phyloP scores from a whole-genome alignment of 64 coral and sea anemone species.

The Actinia tenebrosa region DNA sequence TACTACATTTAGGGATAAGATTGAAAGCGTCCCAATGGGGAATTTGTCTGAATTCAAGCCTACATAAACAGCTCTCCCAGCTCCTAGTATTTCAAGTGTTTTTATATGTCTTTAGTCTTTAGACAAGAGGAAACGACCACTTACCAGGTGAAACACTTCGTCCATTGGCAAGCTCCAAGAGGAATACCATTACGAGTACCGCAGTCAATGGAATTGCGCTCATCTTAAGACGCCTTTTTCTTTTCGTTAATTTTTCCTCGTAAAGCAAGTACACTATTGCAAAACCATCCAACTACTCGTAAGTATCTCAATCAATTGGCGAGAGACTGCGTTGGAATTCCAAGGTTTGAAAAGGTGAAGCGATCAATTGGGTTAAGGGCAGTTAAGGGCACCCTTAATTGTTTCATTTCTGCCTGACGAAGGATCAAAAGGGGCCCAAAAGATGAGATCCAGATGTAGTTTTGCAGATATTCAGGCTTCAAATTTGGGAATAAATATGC shows the following conservation, averaged over 20 bases:
- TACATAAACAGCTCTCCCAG: background rate
- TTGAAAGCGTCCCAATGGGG: too few relatives aligned
- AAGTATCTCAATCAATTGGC: background rate
- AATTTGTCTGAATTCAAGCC: background rate
- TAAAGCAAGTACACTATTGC: background rate
- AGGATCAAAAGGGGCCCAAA: background rate
- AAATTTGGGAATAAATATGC: background rate
- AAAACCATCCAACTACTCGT: background rate
- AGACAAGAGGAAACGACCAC: background rate
- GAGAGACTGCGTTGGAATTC: background rate
- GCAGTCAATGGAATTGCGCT: background rate
- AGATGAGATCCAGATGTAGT: background rate
- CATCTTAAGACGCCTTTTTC: background rate
- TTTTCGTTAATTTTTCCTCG: too few relatives aligned
- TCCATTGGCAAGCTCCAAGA: background rate
- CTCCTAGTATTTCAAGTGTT: background rate
- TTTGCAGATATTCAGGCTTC: background rate
- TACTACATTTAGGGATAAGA: too few relatives aligned
- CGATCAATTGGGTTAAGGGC: background rate
- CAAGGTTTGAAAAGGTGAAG: background rate
- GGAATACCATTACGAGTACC: background rate
- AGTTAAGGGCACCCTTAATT: background rate
- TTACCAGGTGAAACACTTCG: background rate
- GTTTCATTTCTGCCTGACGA: background rate
- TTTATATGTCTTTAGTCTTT: background rate